phyloP scores from a whole-genome alignment of 2,888 invertebrate species.

The Agrochola litura region DNA sequence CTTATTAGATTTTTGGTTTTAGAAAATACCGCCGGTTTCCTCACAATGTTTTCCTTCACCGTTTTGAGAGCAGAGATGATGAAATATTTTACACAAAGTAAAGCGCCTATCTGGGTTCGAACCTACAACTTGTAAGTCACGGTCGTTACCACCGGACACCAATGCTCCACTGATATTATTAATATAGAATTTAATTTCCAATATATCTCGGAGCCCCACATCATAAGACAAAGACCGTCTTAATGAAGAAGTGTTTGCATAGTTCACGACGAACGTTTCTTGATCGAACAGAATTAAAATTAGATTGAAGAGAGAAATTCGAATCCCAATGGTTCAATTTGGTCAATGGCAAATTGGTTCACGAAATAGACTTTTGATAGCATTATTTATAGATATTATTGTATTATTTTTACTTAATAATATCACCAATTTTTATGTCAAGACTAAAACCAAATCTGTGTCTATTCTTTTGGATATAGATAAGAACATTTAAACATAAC shows the following conservation, averaged over 20 bases:
- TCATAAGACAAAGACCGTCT: conserved; percentile 46
- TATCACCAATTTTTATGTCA: not conserved
- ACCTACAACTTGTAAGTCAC: too few relatives aligned
- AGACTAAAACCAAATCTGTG: not conserved
- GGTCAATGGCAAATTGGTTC: conserved; percentile 1
- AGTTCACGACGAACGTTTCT: conserved; percentile 50
- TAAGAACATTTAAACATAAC: not conserved
- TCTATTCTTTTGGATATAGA: not conserved
- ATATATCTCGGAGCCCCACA: conserved; percentile 35
- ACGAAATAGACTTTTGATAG: not conserved
- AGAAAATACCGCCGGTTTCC: too few relatives aligned
- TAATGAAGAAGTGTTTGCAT: conserved; percentile 66
- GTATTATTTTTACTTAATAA: not conserved
- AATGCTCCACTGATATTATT: not conserved
- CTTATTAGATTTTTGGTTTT: too few relatives aligned
- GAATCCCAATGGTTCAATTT: conserved; percentile 7
- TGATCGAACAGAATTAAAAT: conserved; percentile 60
- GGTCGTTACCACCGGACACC: too few relatives aligned
- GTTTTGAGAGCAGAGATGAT: too few relatives aligned
- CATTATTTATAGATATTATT: not conserved
- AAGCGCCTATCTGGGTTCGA: too few relatives aligned
- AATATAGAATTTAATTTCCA: not conserved
- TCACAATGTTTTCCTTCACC: too few relatives aligned
- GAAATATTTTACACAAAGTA: too few relatives aligned
- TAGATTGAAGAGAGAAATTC: conserved; percentile 32